Evolutionary conservation across 1,140 invertebrate species (phyloP).

Genomic region (Cecropterus lyciades): DNA sequence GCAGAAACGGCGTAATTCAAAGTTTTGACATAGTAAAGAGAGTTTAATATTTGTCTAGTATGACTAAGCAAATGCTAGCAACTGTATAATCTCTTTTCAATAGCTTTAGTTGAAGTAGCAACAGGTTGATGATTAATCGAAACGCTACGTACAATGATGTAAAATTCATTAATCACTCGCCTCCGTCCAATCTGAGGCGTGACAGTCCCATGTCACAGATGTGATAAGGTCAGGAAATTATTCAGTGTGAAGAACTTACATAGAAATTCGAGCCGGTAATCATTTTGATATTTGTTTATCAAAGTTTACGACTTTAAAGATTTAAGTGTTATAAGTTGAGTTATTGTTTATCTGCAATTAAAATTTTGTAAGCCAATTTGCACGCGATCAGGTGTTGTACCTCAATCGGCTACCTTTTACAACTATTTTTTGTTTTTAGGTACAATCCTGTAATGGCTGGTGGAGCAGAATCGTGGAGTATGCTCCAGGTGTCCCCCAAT

Average conservation of each 20-base stretch:
- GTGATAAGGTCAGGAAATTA: constrained; percentile 24
- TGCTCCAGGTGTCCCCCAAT: too few species aligned
- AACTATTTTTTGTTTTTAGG: too few species aligned
- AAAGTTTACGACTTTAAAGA: too few species aligned
- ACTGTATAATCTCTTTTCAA: constrained; percentile 12
- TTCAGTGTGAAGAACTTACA: constrained; percentile 10
- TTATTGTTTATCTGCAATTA: too few species aligned
- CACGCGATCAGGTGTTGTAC: too few species aligned
- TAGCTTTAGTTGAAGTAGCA: constrained; percentile 21
- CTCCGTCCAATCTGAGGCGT: constrained; percentile 26
- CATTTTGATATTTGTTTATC: too few species aligned
- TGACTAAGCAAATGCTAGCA: constrained; percentile 4
- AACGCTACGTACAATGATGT: constrained; percentile 30
- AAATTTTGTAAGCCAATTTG: too few species aligned
- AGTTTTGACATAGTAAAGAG: not conserved
- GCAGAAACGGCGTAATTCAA: too few species aligned
- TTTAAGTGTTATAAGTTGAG: too few species aligned
- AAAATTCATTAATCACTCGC: constrained; percentile 36
- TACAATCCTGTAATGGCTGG: too few species aligned
- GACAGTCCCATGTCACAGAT: constrained; percentile 14
- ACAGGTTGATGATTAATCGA: constrained; percentile 38
- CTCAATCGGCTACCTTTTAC: too few species aligned
- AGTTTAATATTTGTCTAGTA: not conserved
- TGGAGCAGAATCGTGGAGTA: too few species aligned
- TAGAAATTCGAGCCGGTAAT: not conserved